Conservation (phyloP, 2,888 invertebrate species). For the Parnassius orleans region DNA sequence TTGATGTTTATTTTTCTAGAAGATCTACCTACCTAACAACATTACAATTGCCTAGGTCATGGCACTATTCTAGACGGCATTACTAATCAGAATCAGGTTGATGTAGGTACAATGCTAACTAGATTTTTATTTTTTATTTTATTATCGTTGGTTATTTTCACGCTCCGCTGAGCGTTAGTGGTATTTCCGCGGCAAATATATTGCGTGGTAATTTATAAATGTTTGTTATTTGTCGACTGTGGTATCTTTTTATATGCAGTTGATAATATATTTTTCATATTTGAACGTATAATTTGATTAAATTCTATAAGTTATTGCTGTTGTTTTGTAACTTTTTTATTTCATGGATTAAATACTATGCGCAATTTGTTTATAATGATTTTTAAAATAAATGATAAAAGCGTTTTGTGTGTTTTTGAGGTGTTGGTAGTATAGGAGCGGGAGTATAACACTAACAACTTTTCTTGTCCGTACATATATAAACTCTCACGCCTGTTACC, state of each 20-base stretch:
- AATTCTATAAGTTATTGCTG: no score
- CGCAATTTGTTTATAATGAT: no score
- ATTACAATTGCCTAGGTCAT: conserved; percentile 40
- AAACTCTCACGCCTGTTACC: no score
- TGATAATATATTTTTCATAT: conserved; percentile 1
- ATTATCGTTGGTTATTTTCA: conserved; percentile 10
- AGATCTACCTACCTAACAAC: conserved; percentile 30
- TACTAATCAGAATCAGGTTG: conserved; percentile 10
- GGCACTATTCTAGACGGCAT: conserved; percentile 14
- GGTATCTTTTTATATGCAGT: background rate
- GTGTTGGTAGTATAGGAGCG: no score
- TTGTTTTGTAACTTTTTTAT: no score
- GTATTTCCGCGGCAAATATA: conserved; percentile 18
- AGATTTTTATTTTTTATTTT: conserved; percentile 11
- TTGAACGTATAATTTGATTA: background rate
- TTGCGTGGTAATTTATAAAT: conserved; percentile 21
- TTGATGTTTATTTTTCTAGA: conserved; percentile 19
- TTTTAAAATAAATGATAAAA: no score
- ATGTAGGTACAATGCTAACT: conserved; percentile 13
- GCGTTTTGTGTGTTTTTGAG: no score
- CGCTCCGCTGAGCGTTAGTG: conserved; percentile 14
- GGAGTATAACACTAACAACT: no score
- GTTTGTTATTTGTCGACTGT: conserved; percentile 12
- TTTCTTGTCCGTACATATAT: no score
- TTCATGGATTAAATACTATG: no score